Conservation (phyloP, 1,140 invertebrate genomes). For the Octopus bimaculoides region DNA sequence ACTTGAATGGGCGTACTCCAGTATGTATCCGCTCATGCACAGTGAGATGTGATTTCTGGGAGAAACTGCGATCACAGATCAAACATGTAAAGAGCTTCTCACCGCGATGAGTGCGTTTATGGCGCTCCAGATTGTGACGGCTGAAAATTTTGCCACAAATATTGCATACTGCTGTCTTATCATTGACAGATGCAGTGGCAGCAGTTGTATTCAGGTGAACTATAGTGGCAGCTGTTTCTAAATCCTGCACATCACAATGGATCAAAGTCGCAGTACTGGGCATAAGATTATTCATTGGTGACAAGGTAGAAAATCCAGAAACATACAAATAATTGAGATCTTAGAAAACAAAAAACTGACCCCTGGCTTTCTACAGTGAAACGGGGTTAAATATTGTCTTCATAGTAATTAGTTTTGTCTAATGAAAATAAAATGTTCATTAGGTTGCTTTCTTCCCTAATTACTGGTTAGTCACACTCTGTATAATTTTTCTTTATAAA, state of each 20-base stretch:
- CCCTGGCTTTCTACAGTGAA: too few relatives aligned
- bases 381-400: too few relatives aligned
- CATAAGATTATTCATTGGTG: not conserved
- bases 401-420: too few relatives aligned
- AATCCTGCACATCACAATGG: not conserved
- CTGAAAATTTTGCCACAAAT: not conserved
- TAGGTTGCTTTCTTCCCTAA: too few relatives aligned
- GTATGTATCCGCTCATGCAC: conserved; percentile 31
- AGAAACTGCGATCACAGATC: conserved; percentile 24
- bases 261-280: not conserved
- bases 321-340: too few relatives aligned
- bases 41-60: conserved; percentile 16
- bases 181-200: not conserved
- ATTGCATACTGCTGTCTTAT: not conserved
- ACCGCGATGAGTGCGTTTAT: conserved; percentile 22
- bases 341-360: too few relatives aligned
- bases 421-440: too few relatives aligned
- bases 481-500: too few relatives aligned
- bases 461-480: too few relatives aligned
- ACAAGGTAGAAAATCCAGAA: too few relatives aligned
- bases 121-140: conserved; percentile 22
- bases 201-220: not conserved
- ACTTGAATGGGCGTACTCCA: conserved; percentile 34
- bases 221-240: not conserved
- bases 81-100: conserved; percentile 27